A percentile compares a stretch with the other conserved stretches of the same genome.
Evolutionary conservation across 2,113 vertebrate species (phyloP).

Genomic region (Lepus americanus): DNA sequence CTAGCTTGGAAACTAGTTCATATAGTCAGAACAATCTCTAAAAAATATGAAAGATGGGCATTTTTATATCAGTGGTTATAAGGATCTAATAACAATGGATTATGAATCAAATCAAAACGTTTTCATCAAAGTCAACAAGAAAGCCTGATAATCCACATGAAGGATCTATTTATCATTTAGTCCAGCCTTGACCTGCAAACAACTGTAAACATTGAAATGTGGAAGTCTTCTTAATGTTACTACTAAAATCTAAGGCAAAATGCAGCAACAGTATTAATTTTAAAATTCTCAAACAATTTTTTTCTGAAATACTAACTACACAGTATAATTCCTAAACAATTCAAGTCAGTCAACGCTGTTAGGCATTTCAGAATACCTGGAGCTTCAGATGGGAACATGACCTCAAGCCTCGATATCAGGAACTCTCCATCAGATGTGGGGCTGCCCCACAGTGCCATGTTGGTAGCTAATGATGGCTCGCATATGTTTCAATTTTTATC

Average conservation of each 20-base stretch:
- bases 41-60: not conserved
- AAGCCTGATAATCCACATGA: not conserved
- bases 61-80: not conserved
- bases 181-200: not conserved
- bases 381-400: not conserved
- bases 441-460: not conserved
- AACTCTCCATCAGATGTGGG: not conserved
- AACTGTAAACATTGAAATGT: not conserved
- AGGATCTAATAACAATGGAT: not conserved
- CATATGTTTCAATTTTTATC: not conserved
- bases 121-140: not conserved
- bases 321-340: not conserved
- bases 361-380: not conserved
- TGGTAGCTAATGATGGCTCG: not conserved
- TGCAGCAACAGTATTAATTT: not conserved
- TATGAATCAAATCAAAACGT: not conserved
- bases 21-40: conserved; percentile 2
- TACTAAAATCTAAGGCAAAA: not conserved
- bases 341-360: not conserved
- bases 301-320: not conserved
- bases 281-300: not conserved
- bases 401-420: not conserved
- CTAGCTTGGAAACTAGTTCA: conserved; percentile 15
- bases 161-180: not conserved
- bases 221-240: not conserved